Evolutionary conservation across 2,113 vertebrate genomes (phyloP).

Genomic region (Canis aureus): DNA sequence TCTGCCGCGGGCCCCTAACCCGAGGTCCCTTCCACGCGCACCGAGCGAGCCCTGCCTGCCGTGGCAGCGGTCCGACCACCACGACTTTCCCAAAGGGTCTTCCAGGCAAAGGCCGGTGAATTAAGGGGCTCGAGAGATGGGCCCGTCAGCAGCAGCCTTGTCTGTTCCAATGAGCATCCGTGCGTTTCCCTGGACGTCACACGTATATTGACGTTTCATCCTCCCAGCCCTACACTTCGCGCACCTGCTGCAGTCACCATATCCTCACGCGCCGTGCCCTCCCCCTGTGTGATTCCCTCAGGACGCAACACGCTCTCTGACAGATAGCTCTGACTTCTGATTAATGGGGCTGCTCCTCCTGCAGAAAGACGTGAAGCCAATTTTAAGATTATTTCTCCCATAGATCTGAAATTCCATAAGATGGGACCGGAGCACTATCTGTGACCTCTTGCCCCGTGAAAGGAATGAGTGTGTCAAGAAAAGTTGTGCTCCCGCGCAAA

Average conservation of each 20-base stretch:
- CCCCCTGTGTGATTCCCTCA: not conserved
- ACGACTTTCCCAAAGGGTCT: not conserved
- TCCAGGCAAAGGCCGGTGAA: not conserved
- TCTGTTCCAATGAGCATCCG: not conserved
- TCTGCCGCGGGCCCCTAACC: not conserved
- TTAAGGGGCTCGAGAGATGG: not conserved
- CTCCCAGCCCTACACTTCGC: too few relatives aligned
- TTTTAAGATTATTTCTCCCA: not conserved
- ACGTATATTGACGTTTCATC: rapidly evolving
- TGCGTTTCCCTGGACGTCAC: not conserved
- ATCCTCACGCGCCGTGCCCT: not conserved
- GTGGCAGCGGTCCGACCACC: too few relatives aligned
- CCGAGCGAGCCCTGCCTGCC: too few relatives aligned
- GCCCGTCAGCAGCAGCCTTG: too few relatives aligned
- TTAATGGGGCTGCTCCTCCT: not conserved
- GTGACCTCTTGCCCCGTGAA: not conserved
- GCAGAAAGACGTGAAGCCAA: not conserved
- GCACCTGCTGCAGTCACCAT: too few relatives aligned
- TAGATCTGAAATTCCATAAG: not conserved
- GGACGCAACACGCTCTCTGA: not conserved
- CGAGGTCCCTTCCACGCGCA: not conserved
- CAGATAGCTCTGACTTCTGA: not conserved
- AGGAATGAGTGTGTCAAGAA: too few relatives aligned
- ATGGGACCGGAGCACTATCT: not conserved
- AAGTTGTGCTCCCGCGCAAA: not conserved